Conservation (phyloP, 2,113 vertebrate genomes). For the Daboia siamensis region DNA sequence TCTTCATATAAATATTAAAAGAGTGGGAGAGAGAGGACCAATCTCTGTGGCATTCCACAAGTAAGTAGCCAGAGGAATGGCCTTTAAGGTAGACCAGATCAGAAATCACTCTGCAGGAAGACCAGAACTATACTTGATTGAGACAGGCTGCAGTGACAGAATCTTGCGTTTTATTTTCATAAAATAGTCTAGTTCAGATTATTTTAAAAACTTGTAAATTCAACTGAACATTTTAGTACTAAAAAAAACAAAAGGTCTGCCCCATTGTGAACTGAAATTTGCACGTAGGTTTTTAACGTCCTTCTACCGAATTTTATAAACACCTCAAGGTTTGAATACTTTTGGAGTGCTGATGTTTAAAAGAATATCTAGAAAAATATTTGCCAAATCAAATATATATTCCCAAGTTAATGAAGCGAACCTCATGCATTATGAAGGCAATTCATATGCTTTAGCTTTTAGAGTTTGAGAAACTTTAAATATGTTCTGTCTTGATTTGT, state of each 20-base stretch:
- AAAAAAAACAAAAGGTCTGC: background rate
- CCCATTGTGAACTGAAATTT: background rate
- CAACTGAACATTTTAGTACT: background rate
- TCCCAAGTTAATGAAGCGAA: background rate
- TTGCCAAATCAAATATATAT: background rate
- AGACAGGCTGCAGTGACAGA: background rate
- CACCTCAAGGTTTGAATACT: background rate
- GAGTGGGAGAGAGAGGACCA: background rate
- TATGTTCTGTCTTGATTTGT: slow-evolving; percentile 11
- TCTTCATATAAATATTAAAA: background rate
- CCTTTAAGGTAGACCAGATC: background rate
- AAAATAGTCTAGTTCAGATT: background rate
- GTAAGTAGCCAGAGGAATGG: background rate
- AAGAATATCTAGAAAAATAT: background rate
- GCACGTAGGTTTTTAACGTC: background rate
- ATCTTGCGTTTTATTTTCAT: background rate
- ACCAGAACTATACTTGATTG: background rate
- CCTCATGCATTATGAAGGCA: background rate
- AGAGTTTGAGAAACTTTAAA: background rate
- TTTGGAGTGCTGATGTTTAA: background rate
- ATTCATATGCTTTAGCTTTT: background rate
- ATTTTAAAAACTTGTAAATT: background rate
- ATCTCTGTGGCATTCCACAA: background rate
- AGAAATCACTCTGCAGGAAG: background rate
- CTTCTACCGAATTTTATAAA: background rate